A percentile compares a stretch with the other conserved stretches of the same genome.
phyloP scores from a whole-genome alignment of 2,888 invertebrate genomes.

The Tetragonula carbonaria region DNA sequence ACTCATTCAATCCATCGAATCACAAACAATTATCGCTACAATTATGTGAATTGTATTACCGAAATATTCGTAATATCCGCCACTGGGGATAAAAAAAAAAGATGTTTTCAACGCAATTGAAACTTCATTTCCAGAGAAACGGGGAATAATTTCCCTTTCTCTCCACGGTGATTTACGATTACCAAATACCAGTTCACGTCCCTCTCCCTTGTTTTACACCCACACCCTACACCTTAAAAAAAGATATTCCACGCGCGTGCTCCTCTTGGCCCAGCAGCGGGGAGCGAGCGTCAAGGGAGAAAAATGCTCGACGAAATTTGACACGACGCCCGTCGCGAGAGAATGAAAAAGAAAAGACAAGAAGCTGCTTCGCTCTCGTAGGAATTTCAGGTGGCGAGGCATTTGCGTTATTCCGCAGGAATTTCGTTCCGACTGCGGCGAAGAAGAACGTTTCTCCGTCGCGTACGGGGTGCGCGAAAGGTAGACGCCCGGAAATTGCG shows the following conservation, averaged over 20 bases:
- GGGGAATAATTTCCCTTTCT: neutral
- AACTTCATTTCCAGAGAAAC: neutral
- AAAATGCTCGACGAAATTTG: neutral
- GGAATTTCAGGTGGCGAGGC: neutral
- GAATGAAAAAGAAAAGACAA: neutral
- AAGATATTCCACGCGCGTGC: neutral
- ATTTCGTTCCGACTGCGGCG: neutral
- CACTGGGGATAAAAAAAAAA: neutral
- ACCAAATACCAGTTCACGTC: neutral
- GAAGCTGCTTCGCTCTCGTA: neutral
- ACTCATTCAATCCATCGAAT: neutral
- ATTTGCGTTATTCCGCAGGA: constrained; percentile 4
- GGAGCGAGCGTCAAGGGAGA: neutral
- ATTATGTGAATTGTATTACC: neutral
- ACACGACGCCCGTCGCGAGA: neutral
- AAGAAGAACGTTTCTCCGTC: neutral
- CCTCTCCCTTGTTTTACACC: neutral
- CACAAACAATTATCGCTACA: neutral
- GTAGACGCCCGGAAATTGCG: too few relatives aligned
- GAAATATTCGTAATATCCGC: neutral
- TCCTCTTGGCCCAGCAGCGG: too few relatives aligned
- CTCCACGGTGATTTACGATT: neutral
- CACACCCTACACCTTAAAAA: neutral
- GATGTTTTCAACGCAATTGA: neutral
- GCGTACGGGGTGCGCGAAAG: too few relatives aligned